phyloP scores from a whole-genome alignment of 2,113 vertebrate genomes.

The Macquaria ambigua region DNA sequence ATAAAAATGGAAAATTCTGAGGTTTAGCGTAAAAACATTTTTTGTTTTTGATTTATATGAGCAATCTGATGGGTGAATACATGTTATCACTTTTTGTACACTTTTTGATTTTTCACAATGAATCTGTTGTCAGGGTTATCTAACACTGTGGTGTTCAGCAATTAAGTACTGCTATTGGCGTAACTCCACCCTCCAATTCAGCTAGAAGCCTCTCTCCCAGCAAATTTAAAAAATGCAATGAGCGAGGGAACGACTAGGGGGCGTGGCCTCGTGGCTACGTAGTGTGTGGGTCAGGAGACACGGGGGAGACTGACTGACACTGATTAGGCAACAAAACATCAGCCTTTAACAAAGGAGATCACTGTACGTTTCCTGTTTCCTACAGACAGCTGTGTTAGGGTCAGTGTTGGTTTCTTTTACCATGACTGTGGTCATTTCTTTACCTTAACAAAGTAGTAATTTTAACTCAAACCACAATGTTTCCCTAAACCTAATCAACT shows the following conservation, averaged over 20 bases:
- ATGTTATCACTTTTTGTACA: background rate
- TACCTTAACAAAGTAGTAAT: background rate
- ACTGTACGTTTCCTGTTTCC: no score
- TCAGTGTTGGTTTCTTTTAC: background rate
- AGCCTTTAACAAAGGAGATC: no score
- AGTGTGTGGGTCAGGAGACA: no score
- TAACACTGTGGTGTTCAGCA: background rate
- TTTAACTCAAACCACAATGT: background rate
- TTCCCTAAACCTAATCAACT: background rate
- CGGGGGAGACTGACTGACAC: no score
- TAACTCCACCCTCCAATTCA: no score
- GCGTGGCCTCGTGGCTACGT: no score
- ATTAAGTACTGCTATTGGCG: background rate
- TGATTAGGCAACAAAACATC: no score
- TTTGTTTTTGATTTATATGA: slow-evolving; percentile 4
- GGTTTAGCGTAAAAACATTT: background rate
- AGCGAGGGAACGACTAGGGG: no score
- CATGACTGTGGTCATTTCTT: background rate
- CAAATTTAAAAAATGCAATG: no score
- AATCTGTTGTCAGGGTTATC: background rate
- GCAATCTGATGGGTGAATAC: background rate
- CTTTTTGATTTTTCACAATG: background rate
- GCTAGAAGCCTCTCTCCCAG: no score
- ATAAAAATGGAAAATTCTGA: background rate
- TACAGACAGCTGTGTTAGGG: no score